These are phyloP conservation scores for Planococcus citri DNA, from an alignment of 1,140 invertebrate genomes.

Conservation along the genomic window DNA sequence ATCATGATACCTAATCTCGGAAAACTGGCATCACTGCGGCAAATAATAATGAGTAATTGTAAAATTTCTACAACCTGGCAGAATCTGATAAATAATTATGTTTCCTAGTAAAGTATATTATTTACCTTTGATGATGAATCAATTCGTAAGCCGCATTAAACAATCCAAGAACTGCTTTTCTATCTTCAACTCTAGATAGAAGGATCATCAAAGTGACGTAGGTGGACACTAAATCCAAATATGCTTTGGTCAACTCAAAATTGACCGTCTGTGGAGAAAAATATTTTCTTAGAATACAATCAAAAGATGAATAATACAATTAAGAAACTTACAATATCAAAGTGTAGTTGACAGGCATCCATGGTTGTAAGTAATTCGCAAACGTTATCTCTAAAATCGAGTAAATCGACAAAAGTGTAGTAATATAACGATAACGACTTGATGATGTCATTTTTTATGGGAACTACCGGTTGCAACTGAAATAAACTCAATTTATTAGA, in stretches of 20 bases:
- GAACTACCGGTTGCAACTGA: conserved; percentile 63
- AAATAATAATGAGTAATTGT: conserved; percentile 15
- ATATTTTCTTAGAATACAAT: conserved; percentile 24
- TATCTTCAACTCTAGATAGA: conserved; percentile 89
- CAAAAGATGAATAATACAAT: neutral
- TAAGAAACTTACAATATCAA: conserved; percentile 65
- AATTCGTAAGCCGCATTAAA: conserved; percentile 98
- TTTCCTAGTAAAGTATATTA: neutral
- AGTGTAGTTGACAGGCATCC: conserved; percentile 86
- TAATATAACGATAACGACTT: conserved; percentile 96
- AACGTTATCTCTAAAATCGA: conserved; percentile 98
- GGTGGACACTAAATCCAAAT: conserved; percentile 85
- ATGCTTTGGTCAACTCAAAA: conserved; percentile 91
- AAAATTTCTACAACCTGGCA: no score
- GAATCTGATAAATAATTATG: no score
- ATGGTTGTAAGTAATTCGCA: conserved; percentile 94
- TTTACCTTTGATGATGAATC: conserved; percentile 65
- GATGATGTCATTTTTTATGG: conserved; percentile 83
- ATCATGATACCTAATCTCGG: conserved; percentile 93
- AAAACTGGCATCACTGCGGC: conserved; percentile 72
- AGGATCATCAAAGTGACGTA: conserved; percentile 95
- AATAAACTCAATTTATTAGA: conserved; percentile 23
- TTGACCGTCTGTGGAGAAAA: conserved; percentile 63
- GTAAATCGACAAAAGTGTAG: conserved; percentile 97
- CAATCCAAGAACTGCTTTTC: conserved; percentile 90